Conservation (phyloP, 2,797 vertebrate species). For the Peromyscus melanophrys region DNA sequence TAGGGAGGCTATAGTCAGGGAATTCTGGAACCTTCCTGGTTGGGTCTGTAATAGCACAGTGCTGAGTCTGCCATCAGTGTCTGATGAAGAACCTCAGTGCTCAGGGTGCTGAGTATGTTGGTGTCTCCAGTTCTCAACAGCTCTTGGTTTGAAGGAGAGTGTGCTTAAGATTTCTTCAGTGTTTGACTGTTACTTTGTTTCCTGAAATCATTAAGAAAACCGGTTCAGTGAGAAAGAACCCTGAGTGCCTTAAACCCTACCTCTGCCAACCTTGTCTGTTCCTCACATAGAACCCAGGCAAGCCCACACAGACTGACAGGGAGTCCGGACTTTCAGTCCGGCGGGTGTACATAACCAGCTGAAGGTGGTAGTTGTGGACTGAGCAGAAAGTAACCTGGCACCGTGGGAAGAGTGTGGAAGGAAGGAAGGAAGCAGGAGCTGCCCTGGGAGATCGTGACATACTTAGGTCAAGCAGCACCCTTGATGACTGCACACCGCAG, state of each 20-base stretch:
- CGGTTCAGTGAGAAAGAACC: background rate
- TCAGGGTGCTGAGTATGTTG: background rate
- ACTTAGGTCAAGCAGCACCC: background rate
- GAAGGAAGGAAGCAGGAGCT: background rate
- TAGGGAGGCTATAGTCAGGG: background rate
- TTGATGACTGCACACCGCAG: background rate
- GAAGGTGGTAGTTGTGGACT: background rate
- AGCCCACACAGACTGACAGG: fast-evolving
- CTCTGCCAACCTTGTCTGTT: background rate
- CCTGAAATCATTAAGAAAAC: slow-evolving; percentile 83
- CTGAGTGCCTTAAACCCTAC: background rate
- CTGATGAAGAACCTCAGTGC: background rate
- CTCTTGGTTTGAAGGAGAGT: slow-evolving; percentile 23
- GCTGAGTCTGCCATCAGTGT: background rate
- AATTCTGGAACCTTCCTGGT: background rate
- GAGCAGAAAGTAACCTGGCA: background rate
- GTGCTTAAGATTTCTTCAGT: slow-evolving; percentile 87
- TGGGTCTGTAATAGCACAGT: background rate
- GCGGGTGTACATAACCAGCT: background rate
- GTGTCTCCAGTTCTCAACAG: background rate
- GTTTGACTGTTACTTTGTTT: slow-evolving; percentile 87
- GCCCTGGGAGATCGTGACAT: background rate
- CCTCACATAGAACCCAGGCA: fast-evolving
- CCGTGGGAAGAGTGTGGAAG: background rate
- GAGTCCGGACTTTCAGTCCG: too few species aligned